A percentile compares a stretch with the other conserved stretches of the same genome.
These are phyloP conservation scores for Bugula neritina DNA, from an alignment of 2,888 invertebrate species.

Conservation along the genomic window DNA sequence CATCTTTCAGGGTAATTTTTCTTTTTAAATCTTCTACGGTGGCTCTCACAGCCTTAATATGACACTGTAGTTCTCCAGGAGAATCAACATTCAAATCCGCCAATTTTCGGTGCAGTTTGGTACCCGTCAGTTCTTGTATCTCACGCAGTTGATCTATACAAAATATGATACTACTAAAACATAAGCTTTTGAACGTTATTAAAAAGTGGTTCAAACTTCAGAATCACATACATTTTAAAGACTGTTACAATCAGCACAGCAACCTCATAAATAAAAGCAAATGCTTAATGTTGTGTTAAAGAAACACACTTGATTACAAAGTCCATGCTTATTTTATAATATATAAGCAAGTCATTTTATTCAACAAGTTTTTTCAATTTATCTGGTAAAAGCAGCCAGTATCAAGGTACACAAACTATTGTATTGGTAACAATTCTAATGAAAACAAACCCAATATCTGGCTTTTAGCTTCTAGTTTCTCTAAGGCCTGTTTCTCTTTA, in stretches of 20 bases:
- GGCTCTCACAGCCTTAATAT: conserved; percentile 18
- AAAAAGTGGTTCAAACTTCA: neutral
- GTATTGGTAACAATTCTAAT: no score
- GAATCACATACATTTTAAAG: no score
- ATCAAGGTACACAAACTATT: no score
- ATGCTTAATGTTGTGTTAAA: no score
- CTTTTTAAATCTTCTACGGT: conserved; percentile 22
- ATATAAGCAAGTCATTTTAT: no score
- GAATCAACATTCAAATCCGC: conserved; percentile 24
- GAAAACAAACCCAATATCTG: neutral
- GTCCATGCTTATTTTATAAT: no score
- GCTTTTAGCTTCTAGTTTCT: conserved; percentile 1
- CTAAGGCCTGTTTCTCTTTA: conserved; percentile 11
- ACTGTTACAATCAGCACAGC: no score
- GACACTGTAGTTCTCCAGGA: conserved; percentile 26
- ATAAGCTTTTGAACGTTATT: neutral
- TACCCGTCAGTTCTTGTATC: conserved; percentile 22
- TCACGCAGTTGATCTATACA: conserved; percentile 17
- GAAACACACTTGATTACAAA: no score
- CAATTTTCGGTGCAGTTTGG: conserved; percentile 3
- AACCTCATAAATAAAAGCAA: no score
- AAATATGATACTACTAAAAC: neutral
- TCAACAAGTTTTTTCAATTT: no score
- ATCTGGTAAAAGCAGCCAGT: no score
- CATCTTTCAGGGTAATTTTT: conserved; percentile 20